Evolutionary conservation across 2,888 invertebrate genomes (phyloP).

Genomic region (Agrochola litura): DNA sequence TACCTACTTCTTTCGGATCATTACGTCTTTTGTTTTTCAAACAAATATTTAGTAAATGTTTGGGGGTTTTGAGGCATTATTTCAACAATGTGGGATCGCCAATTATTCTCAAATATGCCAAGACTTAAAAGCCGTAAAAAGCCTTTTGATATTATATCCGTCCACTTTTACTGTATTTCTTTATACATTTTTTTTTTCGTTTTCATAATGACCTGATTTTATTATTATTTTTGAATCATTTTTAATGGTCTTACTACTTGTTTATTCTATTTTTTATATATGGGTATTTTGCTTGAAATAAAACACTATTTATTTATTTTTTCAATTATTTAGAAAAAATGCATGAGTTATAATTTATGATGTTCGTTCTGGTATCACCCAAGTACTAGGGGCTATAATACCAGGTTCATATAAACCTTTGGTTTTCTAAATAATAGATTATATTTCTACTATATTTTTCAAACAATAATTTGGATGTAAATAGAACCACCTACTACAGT

Average conservation of each 20-base stretch:
- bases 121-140: constrained; percentile 42
- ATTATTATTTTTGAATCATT: too few species aligned
- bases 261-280: too few species aligned
- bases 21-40: constrained; percentile 41
- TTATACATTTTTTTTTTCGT: background rate
- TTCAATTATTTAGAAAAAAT: background rate
- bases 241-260: too few species aligned
- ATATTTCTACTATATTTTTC: too few species aligned
- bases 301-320: too few species aligned
- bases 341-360: background rate
- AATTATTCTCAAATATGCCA: constrained; percentile 45
- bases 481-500: background rate
- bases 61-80: constrained; percentile 8
- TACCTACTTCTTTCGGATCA: constrained; percentile 14
- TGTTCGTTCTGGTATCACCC: background rate
- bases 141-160: constrained; percentile 48
- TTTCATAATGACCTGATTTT: background rate
- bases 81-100: constrained; percentile 33
- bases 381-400: too few species aligned
- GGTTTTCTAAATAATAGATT: background rate
- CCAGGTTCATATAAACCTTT: background rate
- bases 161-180: constrained; percentile 18
- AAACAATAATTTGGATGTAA: too few species aligned
- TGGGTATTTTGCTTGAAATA: too few species aligned
- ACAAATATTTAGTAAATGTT: constrained; percentile 35